Conservation (phyloP, 2,797 vertebrate species). For the Emys orbicularis region DNA sequence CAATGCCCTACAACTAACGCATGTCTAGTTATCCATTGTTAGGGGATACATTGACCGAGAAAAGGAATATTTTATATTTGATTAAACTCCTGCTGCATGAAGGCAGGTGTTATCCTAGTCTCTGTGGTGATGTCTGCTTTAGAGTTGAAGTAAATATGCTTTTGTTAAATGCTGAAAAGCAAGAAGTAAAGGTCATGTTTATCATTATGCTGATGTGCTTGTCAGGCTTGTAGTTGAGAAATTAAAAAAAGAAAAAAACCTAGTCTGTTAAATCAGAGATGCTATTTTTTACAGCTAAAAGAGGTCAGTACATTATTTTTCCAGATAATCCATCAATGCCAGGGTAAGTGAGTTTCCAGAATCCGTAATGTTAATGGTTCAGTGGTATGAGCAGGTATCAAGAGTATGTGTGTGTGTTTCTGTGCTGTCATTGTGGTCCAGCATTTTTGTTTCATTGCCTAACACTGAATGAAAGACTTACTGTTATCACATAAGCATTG, state of each 20-base stretch:
- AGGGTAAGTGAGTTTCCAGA: background rate
- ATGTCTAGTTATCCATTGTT: background rate
- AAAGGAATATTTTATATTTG: background rate
- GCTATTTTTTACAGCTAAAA: constrained; percentile 24
- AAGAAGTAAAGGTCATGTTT: constrained; percentile 40
- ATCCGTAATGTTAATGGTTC: background rate
- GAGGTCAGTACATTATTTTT: constrained; percentile 47
- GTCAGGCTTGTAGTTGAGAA: constrained; percentile 16
- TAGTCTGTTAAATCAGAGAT: constrained; percentile 31
- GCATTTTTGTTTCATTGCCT: background rate
- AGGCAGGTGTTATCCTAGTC: background rate
- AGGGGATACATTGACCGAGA: background rate
- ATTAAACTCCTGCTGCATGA: background rate
- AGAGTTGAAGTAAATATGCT: constrained; percentile 24
- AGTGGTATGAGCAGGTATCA: background rate
- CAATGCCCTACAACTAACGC: background rate
- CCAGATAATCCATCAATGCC: constrained; percentile 3
- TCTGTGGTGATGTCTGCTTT: constrained; percentile 1
- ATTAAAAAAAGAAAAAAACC: background rate
- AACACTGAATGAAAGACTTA: background rate
- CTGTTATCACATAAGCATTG: background rate
- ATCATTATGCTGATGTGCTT: constrained; percentile 41
- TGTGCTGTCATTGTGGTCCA: background rate
- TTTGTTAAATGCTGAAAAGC: constrained; percentile 46
- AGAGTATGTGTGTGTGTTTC: background rate